A percentile compares a stretch with the other conserved stretches of the same genome.
phyloP scores from a whole-genome alignment of 2,797 vertebrate genomes.

The Ctenopoma kingsleyae region DNA sequence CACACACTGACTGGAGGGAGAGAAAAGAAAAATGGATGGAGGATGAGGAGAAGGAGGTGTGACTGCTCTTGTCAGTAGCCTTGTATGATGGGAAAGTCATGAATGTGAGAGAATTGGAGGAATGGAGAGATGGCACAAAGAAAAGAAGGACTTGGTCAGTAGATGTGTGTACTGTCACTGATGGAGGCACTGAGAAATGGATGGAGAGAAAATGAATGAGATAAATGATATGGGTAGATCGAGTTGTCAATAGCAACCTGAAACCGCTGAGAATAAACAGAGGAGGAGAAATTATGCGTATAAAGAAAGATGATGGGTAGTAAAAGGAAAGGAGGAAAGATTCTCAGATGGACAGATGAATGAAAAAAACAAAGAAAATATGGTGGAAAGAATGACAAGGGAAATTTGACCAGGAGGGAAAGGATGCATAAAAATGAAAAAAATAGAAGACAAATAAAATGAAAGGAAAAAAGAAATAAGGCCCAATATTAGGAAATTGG shows the following conservation, averaged over 20 bases:
- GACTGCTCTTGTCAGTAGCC: constrained; percentile 36
- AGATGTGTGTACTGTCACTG: constrained; percentile 13
- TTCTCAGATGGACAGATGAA: neutral
- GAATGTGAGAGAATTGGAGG: constrained; percentile 21
- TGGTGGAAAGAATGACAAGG: neutral
- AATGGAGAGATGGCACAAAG: constrained; percentile 7
- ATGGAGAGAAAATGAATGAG: constrained; percentile 16
- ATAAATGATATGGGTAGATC: constrained; percentile 1
- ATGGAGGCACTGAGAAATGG: constrained; percentile 11
- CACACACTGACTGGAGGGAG: constrained; percentile 1
- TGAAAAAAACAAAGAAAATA: neutral
- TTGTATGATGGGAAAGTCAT: constrained; percentile 39
- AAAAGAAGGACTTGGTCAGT: constrained; percentile 20
- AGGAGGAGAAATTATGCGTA: constrained; percentile 1
- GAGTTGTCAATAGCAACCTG: constrained; percentile 32
- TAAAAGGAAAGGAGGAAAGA: constrained; percentile 2
- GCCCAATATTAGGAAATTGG: neutral
- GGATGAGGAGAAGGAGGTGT: constrained; percentile 40
- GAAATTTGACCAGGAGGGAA: neutral
- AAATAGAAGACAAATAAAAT: neutral
- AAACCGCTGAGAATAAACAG: constrained; percentile 20
- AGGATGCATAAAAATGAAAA: neutral
- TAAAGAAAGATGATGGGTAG: constrained; percentile 6
- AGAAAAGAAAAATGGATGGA: constrained; percentile 28
- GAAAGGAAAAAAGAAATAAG: neutral